Conservation (phyloP, 2,888 invertebrate species). For the Microctonus brassicae region DNA sequence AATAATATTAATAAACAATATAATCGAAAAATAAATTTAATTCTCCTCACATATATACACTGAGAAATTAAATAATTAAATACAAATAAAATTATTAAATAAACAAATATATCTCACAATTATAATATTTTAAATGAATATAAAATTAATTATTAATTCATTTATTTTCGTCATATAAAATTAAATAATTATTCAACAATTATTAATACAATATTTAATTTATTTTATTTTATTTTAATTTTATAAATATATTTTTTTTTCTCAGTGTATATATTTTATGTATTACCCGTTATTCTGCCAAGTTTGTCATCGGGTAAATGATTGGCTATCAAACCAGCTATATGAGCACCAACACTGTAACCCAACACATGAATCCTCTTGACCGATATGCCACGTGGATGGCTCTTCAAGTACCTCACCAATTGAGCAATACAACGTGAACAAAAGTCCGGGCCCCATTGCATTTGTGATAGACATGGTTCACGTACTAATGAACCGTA, state of each 20-base stretch:
- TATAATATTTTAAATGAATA: no score
- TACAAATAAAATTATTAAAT: no score
- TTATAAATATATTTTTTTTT: no score
- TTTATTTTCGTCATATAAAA: background rate
- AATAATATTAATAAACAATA: background rate
- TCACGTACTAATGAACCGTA: slow-evolving; percentile 84
- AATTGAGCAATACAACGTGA: slow-evolving; percentile 84
- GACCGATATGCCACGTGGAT: slow-evolving; percentile 82
- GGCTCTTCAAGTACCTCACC: slow-evolving; percentile 82
- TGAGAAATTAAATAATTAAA: no score
- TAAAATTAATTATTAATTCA: no score
- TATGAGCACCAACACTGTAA: slow-evolving; percentile 90
- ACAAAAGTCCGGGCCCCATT: slow-evolving; percentile 71
- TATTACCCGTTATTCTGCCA: slow-evolving; percentile 83
- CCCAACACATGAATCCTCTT: slow-evolving; percentile 86
- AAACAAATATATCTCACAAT: no score
- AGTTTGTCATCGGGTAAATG: slow-evolving; percentile 82
- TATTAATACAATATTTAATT: no score
- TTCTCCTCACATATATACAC: no score
- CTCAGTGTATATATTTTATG: no score
- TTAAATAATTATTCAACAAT: no score
- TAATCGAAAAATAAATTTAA: background rate
- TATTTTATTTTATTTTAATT: no score
- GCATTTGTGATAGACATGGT: slow-evolving; percentile 83
- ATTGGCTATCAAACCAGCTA: slow-evolving; percentile 86